Evolutionary conservation across 2,888 invertebrate species (phyloP), one percentile per base, ranked within the genome.

Genomic region (Griposia aprilina): DNA sequence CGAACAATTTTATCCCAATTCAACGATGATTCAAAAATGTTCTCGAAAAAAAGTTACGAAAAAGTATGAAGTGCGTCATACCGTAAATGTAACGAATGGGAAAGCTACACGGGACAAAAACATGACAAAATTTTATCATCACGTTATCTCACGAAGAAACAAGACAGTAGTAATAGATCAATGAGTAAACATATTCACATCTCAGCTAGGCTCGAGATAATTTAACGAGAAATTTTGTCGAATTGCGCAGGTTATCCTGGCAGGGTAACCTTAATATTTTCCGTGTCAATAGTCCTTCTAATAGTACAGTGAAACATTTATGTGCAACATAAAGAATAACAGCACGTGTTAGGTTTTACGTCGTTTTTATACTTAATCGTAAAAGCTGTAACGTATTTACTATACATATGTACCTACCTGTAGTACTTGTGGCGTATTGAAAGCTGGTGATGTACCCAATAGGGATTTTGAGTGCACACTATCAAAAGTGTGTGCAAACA

Each of bases 321-420:
- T 82, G 87, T 77, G 57, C 75, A 67, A 78, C 87, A 84, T 91
- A 91, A 92, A 91, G 84, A 84, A 88, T 91, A 90, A 89, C 89
- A 88, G 82, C 88, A 89, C 84, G 88, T 90, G 91, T 90, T 85
- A 84, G 83, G 87, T 89, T 92, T 93, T 90, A 92, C 84, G 85
- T 79, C 85, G 65, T 82, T 91, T 93, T 93, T 92, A 92, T 92
- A 92, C 87, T 88, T 90, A 86, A 90, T 89, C 92, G 91, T 92
- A 92, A 93, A 93, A 90, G 86, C 75, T 85, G 87, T 90, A 84
- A 89, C 84, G 80, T 84, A 85, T 90, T 90, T 89, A 89, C 84
- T 80, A 73, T 81, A 36, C 30, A 1, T n/a, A n/a, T n/a, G n/a
- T 36, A 85, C 81, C 83, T 81, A 69, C 62, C 83, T 84, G 74